Base-by-base conservation (phyloP, 2,113 vertebrate species). In the Platanista minor region DNA sequence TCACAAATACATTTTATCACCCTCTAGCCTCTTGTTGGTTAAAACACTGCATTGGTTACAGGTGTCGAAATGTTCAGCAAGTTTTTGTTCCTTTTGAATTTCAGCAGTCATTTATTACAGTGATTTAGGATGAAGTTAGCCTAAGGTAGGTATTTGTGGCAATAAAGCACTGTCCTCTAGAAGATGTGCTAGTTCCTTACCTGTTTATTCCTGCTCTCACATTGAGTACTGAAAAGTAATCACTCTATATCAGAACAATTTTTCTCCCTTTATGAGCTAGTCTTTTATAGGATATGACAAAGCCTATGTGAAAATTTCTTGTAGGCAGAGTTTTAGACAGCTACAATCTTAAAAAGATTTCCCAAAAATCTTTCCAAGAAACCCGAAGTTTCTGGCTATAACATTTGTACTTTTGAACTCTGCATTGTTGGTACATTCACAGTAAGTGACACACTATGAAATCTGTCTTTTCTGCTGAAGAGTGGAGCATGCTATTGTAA, bases 351-450 rank as follows among this genome's bases (percentile, higher is more conserved):
- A 69, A 96, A 96, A 92, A 93, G 25, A 89, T n/a, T 96, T 97
- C 39, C 74, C 64, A 91, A 97, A 91, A 33, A 94, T 20, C 66
- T 7, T 82, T 71, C 62, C 27, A 75, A 95, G 67, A 90, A 87
- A n/a, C 57, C 17, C 17, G 12, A 31, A 93, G 25, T 69, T 97
- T 93, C 49, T 69, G 41, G 52, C 62, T 89, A 4, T 83, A 52
- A 67, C 59, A 64, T 91, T 87, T 94, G 87, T 84, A 91, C 62
- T 84, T 91, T 92, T 95, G 91, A 98, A 93, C 74, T 74, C 62
- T 87, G n/a, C 49, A 72, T 14, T 71, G 5, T 74, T 97, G 61
- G 13, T 72, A 71, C 49, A 80, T 27, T 93, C 43, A 81, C 21
- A 82, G 39, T 54, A 75, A 93, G 27, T 71, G 69, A 91, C 31